Conservation (phyloP, 2,797 vertebrate genomes). For the Chromobotia macracanthus region DNA sequence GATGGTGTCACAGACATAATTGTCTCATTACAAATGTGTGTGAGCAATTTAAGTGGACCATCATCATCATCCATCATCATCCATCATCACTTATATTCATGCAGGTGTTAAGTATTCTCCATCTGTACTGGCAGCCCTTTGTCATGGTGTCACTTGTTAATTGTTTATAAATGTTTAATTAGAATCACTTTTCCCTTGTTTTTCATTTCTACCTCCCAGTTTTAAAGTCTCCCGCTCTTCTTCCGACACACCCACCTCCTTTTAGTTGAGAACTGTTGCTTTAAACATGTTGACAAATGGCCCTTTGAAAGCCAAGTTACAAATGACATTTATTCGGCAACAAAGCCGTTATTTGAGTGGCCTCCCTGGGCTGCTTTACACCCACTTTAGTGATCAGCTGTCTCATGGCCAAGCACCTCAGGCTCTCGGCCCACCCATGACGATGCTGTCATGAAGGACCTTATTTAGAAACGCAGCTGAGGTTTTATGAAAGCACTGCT, state of each 20-base stretch:
- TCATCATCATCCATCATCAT: too few species aligned
- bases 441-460: constrained; percentile 75
- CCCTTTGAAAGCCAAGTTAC: constrained; percentile 80
- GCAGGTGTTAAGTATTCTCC: constrained; percentile 8
- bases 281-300: constrained; percentile 84
- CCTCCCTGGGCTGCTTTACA: constrained; percentile 78
- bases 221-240: constrained; percentile 51
- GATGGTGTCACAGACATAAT: constrained; percentile 56
- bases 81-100: constrained; percentile 40
- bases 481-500: constrained; percentile 75
- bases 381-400: constrained; percentile 81
- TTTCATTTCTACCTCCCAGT: constrained; percentile 10
- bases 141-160: constrained; percentile 31
- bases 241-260: constrained; percentile 64
- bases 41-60: constrained; percentile 42
- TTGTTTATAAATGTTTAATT: background rate
- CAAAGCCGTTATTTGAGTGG: constrained; percentile 83
- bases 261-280: constrained; percentile 74
- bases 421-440: constrained; percentile 81
- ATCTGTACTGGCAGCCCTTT: constrained; percentile 32
- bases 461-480: constrained; percentile 81
- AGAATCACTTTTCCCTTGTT: too few species aligned
- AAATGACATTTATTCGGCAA: constrained; percentile 78
- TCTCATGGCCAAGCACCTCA: constrained; percentile 77
- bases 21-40: constrained; percentile 61